Evolutionary conservation across 2,797 vertebrate genomes (phyloP).

Genomic region (Sebastes matsubarae): DNA sequence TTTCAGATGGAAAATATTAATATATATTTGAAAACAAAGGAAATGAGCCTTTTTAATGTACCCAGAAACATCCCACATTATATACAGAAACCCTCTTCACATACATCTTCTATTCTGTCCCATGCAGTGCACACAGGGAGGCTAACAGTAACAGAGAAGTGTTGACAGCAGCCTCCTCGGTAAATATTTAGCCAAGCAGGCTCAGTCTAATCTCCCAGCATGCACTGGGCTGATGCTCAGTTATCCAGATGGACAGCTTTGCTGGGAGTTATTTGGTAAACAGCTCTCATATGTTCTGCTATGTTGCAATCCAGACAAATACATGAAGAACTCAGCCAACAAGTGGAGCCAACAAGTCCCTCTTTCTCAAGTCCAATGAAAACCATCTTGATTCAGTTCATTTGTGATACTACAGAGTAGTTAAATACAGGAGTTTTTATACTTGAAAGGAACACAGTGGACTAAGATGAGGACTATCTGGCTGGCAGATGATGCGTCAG

Average conservation of each 20-base stretch:
- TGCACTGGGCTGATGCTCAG: constrained; percentile 65
- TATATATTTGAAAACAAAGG: background rate
- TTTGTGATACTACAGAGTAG: background rate
- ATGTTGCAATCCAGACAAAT: constrained; percentile 66
- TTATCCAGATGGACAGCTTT: constrained; percentile 74
- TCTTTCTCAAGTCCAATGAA: background rate
- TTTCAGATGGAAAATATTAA: background rate
- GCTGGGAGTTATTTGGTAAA: constrained; percentile 69
- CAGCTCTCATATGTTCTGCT: constrained; percentile 78
- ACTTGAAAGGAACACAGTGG: background rate
- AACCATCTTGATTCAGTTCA: background rate
- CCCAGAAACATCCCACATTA: background rate
- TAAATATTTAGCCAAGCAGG: constrained; percentile 72
- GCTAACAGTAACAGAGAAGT: constrained; percentile 50
- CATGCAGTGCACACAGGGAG: background rate
- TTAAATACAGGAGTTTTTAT: background rate
- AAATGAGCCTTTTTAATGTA: background rate
- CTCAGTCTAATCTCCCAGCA: constrained; percentile 74
- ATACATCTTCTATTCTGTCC: background rate
- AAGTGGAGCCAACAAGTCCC: constrained; percentile 18
- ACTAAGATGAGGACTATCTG: background rate
- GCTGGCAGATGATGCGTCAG: background rate
- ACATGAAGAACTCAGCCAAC: constrained; percentile 38
- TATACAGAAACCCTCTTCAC: background rate
- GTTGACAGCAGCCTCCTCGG: constrained; percentile 66